These are phyloP conservation scores for Oasisia sp. DNA, from an alignment of 2,888 invertebrate species.

Conservation along the genomic window DNA sequence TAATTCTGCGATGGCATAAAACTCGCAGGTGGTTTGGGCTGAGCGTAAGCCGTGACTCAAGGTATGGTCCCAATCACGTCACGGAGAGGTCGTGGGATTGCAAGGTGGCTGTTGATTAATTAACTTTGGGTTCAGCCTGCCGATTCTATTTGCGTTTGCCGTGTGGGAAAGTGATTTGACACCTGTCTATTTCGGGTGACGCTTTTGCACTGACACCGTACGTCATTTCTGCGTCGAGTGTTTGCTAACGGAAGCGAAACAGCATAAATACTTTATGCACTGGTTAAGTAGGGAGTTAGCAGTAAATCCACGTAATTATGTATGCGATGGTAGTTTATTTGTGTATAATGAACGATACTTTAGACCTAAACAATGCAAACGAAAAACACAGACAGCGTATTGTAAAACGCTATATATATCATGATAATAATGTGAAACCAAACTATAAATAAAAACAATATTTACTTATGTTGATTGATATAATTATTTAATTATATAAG, in stretches of 20 bases:
- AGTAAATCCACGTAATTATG: no score
- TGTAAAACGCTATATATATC: no score
- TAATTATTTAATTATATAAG: no score
- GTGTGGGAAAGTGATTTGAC: neutral
- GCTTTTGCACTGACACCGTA: neutral
- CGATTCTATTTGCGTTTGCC: neutral
- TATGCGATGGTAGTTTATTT: no score
- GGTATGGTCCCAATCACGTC: neutral
- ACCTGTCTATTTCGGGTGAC: neutral
- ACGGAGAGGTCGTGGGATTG: neutral
- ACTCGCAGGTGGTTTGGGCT: neutral
- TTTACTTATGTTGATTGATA: neutral
- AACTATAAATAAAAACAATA: neutral
- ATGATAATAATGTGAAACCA: no score
- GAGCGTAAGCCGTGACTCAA: neutral
- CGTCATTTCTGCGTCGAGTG: neutral
- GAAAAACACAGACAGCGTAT: no score
- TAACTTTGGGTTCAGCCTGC: neutral
- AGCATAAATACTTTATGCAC: neutral
- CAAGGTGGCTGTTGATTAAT: neutral
- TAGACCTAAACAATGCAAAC: no score
- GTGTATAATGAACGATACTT: no score
- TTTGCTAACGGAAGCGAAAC: neutral
- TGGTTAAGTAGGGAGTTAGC: no score
- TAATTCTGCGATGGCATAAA: no score